Base-by-base conservation (phyloP, 2,113 vertebrate genomes). In the Danionella cerebrum region DNA sequence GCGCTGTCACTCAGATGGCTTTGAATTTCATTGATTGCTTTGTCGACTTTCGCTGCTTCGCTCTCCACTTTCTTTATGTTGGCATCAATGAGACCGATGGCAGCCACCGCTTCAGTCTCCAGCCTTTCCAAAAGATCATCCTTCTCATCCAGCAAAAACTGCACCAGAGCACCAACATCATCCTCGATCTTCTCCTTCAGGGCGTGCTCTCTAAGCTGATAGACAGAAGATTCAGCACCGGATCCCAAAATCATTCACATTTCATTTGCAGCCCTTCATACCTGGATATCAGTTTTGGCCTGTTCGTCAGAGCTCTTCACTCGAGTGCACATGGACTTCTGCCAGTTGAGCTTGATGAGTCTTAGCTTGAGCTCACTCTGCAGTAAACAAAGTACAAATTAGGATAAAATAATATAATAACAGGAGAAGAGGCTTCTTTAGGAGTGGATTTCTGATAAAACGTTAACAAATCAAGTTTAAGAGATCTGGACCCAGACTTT, bases 131-230 rank as follows among this genome's bases (percentile, higher is more conserved):
- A 80, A 31, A 90, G 71, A 0, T 84, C 79, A 72, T 90, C 88
- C 38, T 85, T 83, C 76, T 89, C 86, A 13, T 89, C 84, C 9
- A 90, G 71, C 70, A 90, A 39, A 71, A 90, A 90, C 69, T 89
- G 88, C 35, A 90, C 87, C 76, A 90, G 57, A 0, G 81, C 84
- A 0, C 87, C 87, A 0, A 90, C 85, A 4, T 89, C 87, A 0
- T 80, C 82, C 62, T 90, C 87, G 0, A 90, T 88, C 78, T 87
- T 89, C 50, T 88, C 85, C 67, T 89, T 89, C 48, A 90, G 78
- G 4, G 80, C 77, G 60, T 84, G 71, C 24, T 87, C 89, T 80
- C 82, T 88, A 41, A 83, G 16, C 87, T 90, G 71, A 14, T 22
- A 47, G 29, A 63, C n/a, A 14, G 9, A 19, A n/a, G 51, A 53